Conservation (phyloP, 1,140 invertebrate species). For the Charaxes varanes region DNA sequence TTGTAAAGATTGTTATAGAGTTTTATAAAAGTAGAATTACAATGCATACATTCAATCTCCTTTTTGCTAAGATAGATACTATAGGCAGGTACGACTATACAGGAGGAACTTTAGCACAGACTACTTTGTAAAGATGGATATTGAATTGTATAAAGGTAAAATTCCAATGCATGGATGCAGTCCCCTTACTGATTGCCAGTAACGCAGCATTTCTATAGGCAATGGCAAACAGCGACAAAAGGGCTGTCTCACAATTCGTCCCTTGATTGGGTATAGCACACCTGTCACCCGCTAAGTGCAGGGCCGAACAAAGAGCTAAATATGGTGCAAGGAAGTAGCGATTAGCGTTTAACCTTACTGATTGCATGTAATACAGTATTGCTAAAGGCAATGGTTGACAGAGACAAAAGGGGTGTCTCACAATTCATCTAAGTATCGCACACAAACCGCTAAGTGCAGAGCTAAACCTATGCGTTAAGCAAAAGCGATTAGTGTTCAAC, state of each 20-base stretch:
- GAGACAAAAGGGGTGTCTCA: slow-evolving; percentile 42
- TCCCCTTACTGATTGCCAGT: slow-evolving; percentile 5
- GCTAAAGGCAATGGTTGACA: slow-evolving; percentile 39
- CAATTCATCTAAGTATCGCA: slow-evolving; percentile 48
- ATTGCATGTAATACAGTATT: slow-evolving; percentile 18
- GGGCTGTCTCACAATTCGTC: slow-evolving; percentile 49
- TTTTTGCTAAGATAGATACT: too few species aligned
- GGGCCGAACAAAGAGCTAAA: slow-evolving; percentile 38
- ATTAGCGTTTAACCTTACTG: too few species aligned
- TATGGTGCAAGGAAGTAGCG: slow-evolving; percentile 20
- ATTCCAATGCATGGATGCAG: slow-evolving; percentile 1
- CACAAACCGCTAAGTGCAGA: slow-evolving; percentile 54
- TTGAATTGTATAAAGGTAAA: background rate
- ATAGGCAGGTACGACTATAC: too few species aligned
- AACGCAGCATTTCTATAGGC: slow-evolving; percentile 26
- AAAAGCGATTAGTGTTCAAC: too few species aligned
- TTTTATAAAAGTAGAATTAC: too few species aligned
- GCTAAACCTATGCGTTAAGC: slow-evolving; percentile 36
- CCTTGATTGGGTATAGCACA: slow-evolving; percentile 55
- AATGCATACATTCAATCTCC: too few species aligned
- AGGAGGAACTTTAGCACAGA: too few species aligned
- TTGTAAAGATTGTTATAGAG: too few species aligned
- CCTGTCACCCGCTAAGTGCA: slow-evolving; percentile 57
- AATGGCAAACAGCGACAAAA: slow-evolving; percentile 46
- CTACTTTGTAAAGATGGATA: background rate